Percentiles rank a stretch among this genome's conserved stretches.
Conservation (phyloP, 2,113 vertebrate species). For the human (Homo sapiens) region DNA sequence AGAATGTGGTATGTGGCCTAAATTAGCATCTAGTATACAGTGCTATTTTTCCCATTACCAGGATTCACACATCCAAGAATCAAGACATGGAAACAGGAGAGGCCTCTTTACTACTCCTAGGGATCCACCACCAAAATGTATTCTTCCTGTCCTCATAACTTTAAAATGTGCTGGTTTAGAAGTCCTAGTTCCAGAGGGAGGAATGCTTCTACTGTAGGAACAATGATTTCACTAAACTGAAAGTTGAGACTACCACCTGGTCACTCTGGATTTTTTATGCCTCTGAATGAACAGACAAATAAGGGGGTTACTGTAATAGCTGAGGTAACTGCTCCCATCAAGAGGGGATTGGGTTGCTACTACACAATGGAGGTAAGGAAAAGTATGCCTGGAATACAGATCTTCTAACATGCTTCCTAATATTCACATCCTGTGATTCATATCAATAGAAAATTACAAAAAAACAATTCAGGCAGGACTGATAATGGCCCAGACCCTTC, state of each 20-base stretch:
- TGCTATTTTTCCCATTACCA: not conserved
- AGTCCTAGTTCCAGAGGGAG: not conserved
- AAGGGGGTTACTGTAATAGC: not conserved
- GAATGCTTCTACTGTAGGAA: not conserved
- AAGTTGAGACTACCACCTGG: not conserved
- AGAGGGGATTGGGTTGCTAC: not conserved
- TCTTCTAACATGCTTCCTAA: not conserved
- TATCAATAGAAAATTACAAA: not conserved
- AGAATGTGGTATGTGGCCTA: not conserved
- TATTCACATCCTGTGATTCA: not conserved
- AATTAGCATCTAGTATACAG: not conserved
- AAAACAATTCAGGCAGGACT: not conserved
- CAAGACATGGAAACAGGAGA: not conserved
- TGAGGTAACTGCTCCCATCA: not conserved
- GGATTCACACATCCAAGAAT: not conserved
- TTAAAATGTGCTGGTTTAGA: not conserved
- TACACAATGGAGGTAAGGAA: not conserved
- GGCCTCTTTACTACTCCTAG: not conserved
- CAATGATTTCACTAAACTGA: not conserved
- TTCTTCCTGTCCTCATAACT: not conserved
- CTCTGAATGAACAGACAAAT: not conserved
- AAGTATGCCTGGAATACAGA: not conserved
- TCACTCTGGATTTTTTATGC: not conserved
- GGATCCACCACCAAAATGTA: not conserved
- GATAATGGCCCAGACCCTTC: not conserved